Conservation (phyloP, 2,888 invertebrate genomes). For the Ennomos erosarius region DNA sequence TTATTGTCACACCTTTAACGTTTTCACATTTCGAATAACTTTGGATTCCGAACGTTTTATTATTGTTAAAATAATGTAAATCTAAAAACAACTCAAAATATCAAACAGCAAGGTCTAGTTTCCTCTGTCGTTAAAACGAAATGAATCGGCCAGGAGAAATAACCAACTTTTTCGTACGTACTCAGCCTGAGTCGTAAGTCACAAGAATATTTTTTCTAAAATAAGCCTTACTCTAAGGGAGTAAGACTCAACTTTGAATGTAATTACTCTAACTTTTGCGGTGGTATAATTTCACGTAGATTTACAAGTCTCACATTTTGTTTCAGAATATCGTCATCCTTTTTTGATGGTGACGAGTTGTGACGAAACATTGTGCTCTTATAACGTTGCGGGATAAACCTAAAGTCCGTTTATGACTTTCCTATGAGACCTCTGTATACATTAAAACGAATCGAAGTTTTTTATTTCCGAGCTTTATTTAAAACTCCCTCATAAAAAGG, state of each 20-base stretch:
- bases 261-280: slow-evolving; percentile 17
- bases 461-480: slow-evolving; percentile 72
- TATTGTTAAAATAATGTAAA: slow-evolving; percentile 46
- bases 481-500: slow-evolving; percentile 55
- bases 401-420: slow-evolving; percentile 74
- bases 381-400: slow-evolving; percentile 72
- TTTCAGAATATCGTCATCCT: slow-evolving; percentile 70
- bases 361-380: slow-evolving; percentile 70
- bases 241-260: slow-evolving; percentile 45
- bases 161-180: slow-evolving; percentile 71
- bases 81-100: slow-evolving; percentile 41
- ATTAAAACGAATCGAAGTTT: slow-evolving; percentile 72
- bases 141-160: slow-evolving; percentile 71
- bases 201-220: slow-evolving; percentile 32
- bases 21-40: slow-evolving; percentile 76
- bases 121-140: slow-evolving; percentile 13
- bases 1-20: slow-evolving; percentile 82
- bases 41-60: slow-evolving; percentile 80
- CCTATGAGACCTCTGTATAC: slow-evolving; percentile 70
- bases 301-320: slow-evolving; percentile 70
- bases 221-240: slow-evolving; percentile 13
- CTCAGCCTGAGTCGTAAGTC: slow-evolving; percentile 47
- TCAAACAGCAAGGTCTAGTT: slow-evolving; percentile 22
- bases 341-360: slow-evolving; percentile 70
- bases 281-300: slow-evolving; percentile 24